phyloP scores from a whole-genome alignment of 2,113 vertebrate species.

The Pygoscelis adeliae region DNA sequence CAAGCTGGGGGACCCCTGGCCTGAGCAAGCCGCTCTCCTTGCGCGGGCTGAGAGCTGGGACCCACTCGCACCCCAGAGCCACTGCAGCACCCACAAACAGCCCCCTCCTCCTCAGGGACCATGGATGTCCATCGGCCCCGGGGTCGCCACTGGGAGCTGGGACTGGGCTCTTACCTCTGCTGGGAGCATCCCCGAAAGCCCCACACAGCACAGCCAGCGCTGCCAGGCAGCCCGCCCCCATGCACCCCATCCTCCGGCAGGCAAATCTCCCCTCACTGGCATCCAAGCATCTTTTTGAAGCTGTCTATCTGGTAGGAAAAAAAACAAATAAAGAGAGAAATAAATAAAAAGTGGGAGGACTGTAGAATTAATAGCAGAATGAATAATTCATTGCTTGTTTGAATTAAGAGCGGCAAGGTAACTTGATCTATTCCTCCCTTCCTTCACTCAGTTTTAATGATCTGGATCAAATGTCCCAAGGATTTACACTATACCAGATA shows the following conservation, averaged over 20 bases:
- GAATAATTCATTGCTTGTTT: slow-evolving; percentile 68
- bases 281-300: neutral
- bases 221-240: slow-evolving; percentile 65
- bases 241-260: slow-evolving; percentile 62
- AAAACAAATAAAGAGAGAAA: slow-evolving; percentile 40
- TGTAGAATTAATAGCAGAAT: slow-evolving; percentile 80
- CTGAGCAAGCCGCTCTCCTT: neutral
- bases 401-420: slow-evolving; percentile 75
- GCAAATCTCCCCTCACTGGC: neutral
- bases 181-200: slow-evolving; percentile 70
- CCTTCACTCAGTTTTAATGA: slow-evolving; percentile 89
- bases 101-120: neutral
- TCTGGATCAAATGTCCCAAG: slow-evolving; percentile 83
- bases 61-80: fast-evolving
- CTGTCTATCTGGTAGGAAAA: neutral
- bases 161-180: slow-evolving; percentile 81
- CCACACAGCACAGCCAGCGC: slow-evolving; percentile 74
- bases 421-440: slow-evolving; percentile 81
- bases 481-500: slow-evolving; percentile 77
- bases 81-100: neutral
- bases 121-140: fast-evolving
- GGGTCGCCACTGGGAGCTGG: neutral
- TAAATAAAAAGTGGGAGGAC: slow-evolving; percentile 72
- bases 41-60: neutral
- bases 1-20: neutral